Conservation (phyloP, 1,140 invertebrate species). For the Drosophila subpulchrella region DNA sequence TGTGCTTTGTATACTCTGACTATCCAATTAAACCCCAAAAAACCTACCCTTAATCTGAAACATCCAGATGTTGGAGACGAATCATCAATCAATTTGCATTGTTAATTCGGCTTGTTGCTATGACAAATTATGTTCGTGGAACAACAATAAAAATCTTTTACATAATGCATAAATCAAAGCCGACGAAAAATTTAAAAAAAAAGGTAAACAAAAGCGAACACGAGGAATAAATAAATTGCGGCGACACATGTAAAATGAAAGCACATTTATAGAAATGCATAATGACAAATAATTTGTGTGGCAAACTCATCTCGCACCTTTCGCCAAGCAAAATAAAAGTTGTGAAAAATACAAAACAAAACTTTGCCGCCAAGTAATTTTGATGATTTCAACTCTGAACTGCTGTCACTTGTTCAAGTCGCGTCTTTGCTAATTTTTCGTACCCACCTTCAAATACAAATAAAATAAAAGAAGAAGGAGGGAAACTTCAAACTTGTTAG, state of each 20-base stretch:
- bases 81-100: constrained; percentile 59
- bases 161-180: constrained; percentile 41
- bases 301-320: constrained; percentile 46
- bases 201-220: constrained; percentile 35
- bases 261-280: constrained; percentile 53
- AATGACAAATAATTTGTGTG: constrained; percentile 58
- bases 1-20: no score
- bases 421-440: constrained; percentile 48
- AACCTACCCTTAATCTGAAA: constrained; percentile 1
- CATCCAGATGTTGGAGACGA: constrained; percentile 8
- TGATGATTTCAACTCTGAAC: constrained; percentile 68
- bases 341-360: constrained; percentile 26
- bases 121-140: constrained; percentile 38
- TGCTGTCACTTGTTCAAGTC: constrained; percentile 48
- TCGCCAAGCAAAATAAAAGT: constrained; percentile 22
- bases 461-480: neutral
- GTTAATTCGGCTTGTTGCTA: constrained; percentile 19
- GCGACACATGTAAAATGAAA: constrained; percentile 31
- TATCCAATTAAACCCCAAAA: neutral
- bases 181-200: neutral
- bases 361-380: constrained; percentile 61
- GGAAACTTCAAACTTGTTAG: constrained; percentile 58
- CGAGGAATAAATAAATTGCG: constrained; percentile 41
- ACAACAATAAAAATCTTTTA: constrained; percentile 12
- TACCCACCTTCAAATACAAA: constrained; percentile 35